Conservation (phyloP, 2,797 vertebrate species). For the Gambelia wislizenii region DNA sequence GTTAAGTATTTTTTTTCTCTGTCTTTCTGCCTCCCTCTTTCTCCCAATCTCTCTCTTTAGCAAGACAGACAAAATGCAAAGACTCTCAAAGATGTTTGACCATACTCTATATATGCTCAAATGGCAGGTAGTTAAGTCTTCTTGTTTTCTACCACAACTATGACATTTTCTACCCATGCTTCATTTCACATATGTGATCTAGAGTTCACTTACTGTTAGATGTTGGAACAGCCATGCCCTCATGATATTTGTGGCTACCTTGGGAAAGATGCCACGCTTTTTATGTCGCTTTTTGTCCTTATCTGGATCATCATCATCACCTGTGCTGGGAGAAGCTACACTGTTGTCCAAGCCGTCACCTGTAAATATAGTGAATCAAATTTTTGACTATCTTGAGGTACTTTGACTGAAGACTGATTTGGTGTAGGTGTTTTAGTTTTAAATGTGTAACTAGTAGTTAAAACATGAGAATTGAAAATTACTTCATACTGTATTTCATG, state of each 20-base stretch:
- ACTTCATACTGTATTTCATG: conserved; percentile 72
- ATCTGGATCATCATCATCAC: conserved; percentile 99
- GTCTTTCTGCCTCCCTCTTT: neutral
- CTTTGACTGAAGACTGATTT: conserved; percentile 81
- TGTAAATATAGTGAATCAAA: conserved; percentile 89
- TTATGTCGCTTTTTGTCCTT: conserved; percentile 99
- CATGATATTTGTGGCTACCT: conserved; percentile 99
- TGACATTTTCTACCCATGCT: conserved; percentile 76
- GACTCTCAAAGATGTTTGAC: conserved; percentile 45
- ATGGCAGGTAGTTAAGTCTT: conserved; percentile 37
- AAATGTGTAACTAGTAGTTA: conserved; percentile 78
- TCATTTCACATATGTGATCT: conserved; percentile 82
- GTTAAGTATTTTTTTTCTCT: too few species aligned
- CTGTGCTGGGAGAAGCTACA: conserved; percentile 98
- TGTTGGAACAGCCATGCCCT: conserved; percentile 99
- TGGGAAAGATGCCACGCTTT: conserved; percentile 99
- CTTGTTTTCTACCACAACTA: conserved; percentile 74
- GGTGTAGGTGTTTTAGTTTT: conserved; percentile 65
- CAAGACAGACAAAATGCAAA: conserved; percentile 58
- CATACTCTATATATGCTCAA: conserved; percentile 48
- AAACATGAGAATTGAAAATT: conserved; percentile 75
- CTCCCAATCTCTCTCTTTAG: conserved; percentile 47
- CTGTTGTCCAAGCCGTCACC: conserved; percentile 99
- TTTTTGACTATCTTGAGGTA: conserved; percentile 84
- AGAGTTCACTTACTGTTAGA: conserved; percentile 94